Conservation (phyloP, 2,797 vertebrate species). For the Peromyscus attwateri region DNA sequence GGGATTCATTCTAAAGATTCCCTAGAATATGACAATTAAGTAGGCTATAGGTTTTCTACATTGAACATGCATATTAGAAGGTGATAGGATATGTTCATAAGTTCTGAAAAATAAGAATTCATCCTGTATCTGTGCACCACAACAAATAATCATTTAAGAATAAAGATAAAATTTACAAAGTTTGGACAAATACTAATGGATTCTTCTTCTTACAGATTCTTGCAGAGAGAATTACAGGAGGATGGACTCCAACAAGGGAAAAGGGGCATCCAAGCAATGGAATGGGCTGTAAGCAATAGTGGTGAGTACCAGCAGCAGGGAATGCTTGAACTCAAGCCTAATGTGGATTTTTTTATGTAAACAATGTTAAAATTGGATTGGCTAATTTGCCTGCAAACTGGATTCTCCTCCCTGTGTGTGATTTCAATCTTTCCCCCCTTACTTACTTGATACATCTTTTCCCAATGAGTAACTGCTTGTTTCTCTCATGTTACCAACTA, state of each 20-base stretch:
- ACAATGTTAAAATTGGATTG: background rate
- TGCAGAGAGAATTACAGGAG: conserved; percentile 56
- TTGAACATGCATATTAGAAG: background rate
- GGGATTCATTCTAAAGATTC: conserved; percentile 33
- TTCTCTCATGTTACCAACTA: background rate
- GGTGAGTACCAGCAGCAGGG: conserved; percentile 55
- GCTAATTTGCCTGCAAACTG: background rate
- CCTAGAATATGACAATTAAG: background rate
- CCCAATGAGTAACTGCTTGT: background rate
- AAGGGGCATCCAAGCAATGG: conserved; percentile 64
- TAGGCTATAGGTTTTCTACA: background rate
- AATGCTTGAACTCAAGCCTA: background rate
- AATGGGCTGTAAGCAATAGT: conserved; percentile 57
- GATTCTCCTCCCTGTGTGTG: background rate
- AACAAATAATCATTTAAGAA: background rate
- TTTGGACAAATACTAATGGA: conserved; percentile 4
- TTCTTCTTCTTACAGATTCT: conserved; percentile 70
- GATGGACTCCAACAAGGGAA: conserved; percentile 59
- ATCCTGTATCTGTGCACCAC: background rate
- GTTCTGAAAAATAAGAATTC: background rate
- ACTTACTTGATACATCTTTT: background rate
- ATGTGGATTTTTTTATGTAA: background rate
- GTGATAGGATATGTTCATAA: background rate
- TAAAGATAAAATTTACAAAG: background rate
- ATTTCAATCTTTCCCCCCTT: background rate